Percentiles rank a stretch among this genome's conserved stretches.
phyloP scores from a whole-genome alignment of 2,888 invertebrate species.

The Scaptomyza polygonia region DNA sequence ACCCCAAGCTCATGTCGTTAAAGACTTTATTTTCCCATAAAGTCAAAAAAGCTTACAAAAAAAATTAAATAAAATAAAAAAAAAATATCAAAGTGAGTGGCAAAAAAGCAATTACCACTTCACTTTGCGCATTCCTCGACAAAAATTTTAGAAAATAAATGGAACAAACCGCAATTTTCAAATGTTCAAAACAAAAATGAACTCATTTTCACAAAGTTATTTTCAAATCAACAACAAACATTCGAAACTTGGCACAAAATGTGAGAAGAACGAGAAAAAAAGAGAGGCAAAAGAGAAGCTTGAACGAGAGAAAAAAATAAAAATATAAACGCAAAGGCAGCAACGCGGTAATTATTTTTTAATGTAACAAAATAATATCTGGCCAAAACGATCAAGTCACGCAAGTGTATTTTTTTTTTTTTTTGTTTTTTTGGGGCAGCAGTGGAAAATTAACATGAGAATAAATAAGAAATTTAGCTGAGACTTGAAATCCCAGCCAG shows the following conservation, averaged over 20 bases:
- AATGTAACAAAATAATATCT: constrained; percentile 82
- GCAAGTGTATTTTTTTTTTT: constrained; percentile 63
- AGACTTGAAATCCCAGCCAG: constrained; percentile 67
- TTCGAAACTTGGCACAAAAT: constrained; percentile 35
- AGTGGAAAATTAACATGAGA: constrained; percentile 77
- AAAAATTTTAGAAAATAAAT: constrained; percentile 2
- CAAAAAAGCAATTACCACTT: constrained; percentile 28
- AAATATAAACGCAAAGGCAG: constrained; percentile 65
- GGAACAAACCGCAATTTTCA: constrained; percentile 36
- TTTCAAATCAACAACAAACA: constrained; percentile 56
- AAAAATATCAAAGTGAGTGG: not conserved
- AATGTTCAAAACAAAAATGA: constrained; percentile 59
- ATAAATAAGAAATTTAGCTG: constrained; percentile 80
- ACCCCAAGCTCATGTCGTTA: not conserved
- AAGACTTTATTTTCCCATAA: not conserved
- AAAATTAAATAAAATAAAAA: not conserved
- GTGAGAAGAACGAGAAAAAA: not conserved
- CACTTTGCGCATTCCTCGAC: constrained; percentile 17
- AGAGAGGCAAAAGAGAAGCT: not conserved
- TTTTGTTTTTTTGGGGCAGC: constrained; percentile 20
- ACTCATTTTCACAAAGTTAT: constrained; percentile 67
- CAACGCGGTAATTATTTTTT: constrained; percentile 80
- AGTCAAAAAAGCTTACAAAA: not conserved
- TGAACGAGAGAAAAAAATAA: not conserved
- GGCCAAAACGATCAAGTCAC: constrained; percentile 82